Base-by-base conservation (phyloP, 2,888 invertebrate species). In the Netelia virgata region DNA sequence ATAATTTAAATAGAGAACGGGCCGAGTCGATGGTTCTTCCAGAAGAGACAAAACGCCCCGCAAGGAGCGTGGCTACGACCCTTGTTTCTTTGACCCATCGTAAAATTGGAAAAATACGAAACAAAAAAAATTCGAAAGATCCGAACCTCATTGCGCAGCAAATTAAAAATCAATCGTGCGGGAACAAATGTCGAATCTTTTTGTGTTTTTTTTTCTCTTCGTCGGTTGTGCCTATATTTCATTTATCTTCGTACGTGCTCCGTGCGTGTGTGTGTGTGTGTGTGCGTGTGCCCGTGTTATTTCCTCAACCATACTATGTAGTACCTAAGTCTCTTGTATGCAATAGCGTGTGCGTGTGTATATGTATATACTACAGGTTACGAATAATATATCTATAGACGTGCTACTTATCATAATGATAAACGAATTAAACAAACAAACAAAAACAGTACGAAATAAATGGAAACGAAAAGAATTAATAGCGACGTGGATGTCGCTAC, bases 191-290 rank as follows among this genome's bases (percentile, higher is more conserved):
- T 69, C 43, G 20, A 36, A 55, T 73, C 47, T 61, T 68, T 28
- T 53, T 74, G 73, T 61, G 55, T 59, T 53, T 57, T 63, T 59
- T 53, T 57, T 70, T 64, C 69, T 77, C 70, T 82, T 61, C 64
- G 78, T 78, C 86, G 66, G 59, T 84, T 81, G 77, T 66, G 73
- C 80, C 81, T 63, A 84, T 78, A 72, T 77, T 75, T 77, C 68
- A 74, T 81, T 86, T 70, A 76, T 84, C 70, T 53, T 82, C 53
- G 57, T 78, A 70, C 43, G 64, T 70, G 50, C 47, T 74, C 70
- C 72, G 75, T 79, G 73, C 69, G 59, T 57, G 69, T 78, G 81
- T 69, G 72, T 72, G 73, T 74, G 59, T 57, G 69, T 78, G 81
- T 69, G 72, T 72, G 69, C 66, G 77, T 63, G 11, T 63, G 36